phyloP scores from a whole-genome alignment of 1,140 invertebrate genomes.

The Idris sp. region DNA sequence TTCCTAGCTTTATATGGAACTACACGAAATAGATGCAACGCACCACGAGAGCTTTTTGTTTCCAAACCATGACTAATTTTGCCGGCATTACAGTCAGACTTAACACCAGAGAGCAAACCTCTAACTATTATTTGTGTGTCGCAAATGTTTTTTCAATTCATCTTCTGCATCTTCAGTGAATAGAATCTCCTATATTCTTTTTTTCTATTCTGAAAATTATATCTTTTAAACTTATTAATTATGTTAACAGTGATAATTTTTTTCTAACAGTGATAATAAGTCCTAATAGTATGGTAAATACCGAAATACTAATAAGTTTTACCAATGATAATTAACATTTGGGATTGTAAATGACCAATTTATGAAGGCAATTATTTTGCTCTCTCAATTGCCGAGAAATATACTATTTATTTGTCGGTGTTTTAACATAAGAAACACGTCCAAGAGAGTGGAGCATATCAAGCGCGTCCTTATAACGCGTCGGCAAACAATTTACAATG shows the following conservation, averaged over 20 bases:
- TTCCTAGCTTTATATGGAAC: slow-evolving; percentile 44
- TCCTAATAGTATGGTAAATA: no score
- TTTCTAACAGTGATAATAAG: no score
- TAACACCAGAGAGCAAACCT: no score
- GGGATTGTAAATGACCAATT: slow-evolving; percentile 39
- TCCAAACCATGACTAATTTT: neutral
- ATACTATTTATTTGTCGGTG: slow-evolving; percentile 49
- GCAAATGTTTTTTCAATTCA: no score
- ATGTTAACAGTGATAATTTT: no score
- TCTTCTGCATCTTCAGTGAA: no score
- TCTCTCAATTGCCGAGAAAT: slow-evolving; percentile 25
- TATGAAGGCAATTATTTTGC: slow-evolving; percentile 47
- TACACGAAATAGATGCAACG: slow-evolving; percentile 21
- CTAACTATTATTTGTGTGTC: no score
- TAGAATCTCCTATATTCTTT: no score
- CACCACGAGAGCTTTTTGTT: slow-evolving; percentile 7
- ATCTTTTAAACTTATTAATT: no score
- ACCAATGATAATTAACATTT: slow-evolving; percentile 28
- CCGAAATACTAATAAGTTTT: no score
- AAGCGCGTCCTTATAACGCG: slow-evolving; percentile 51
- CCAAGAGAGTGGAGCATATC: slow-evolving; percentile 47
- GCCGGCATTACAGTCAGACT: no score
- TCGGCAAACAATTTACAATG: slow-evolving; percentile 62
- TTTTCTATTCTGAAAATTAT: no score
- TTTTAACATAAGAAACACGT: slow-evolving; percentile 53